Evolutionary conservation across 2,888 invertebrate genomes (phyloP), one percentile per base, ranked within the genome.

Genomic region (Macrophya annulata): DNA sequence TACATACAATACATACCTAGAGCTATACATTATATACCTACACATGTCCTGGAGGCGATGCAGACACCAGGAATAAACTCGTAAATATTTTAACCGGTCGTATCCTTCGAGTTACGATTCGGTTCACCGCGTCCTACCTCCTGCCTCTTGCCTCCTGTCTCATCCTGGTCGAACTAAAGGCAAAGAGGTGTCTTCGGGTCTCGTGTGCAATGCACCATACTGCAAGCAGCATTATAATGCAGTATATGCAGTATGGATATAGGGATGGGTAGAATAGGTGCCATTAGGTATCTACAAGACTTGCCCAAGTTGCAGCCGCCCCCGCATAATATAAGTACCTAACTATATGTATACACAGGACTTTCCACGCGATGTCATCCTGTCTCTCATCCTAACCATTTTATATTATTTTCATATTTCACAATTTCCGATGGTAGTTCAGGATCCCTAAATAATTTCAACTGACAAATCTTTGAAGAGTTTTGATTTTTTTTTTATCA

Each of bases 91-190:
- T 55, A 79, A 55, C 51, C 59, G 25, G 45, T 40, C 48, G 25
- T 48, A 76, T 76, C 43, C 76, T 43, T 76, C n/a, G 76, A 55
- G 79, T 79, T 79, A 79, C 79, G 51, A 79, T 79, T 79, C 59
- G 55, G 79, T 37, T 79, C 79, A 55, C 79, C 55, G 79, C 59
- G n/a, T 55, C 79, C 15, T 62, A 9, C 37, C 10, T 37, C 37
- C 12, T 25, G 71, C 15, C n/a, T n/a, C n/a, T n/a, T n/a, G n/a
- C 37, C 10, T 37, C 37, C 12, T 25, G 71, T 4, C 31, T 10
- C 21, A 25, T 48, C 21, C 21, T 25, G 4, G 48, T n/a, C 21
- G 21, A 25, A 40, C 31, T 25, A 21, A 74, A 21, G 76, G n/a
- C 79, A 12, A 40, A 51, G n/a, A 76, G 45, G 76, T 76, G 15